phyloP scores from a whole-genome alignment of 1,140 invertebrate species.

The Physella acuta region DNA sequence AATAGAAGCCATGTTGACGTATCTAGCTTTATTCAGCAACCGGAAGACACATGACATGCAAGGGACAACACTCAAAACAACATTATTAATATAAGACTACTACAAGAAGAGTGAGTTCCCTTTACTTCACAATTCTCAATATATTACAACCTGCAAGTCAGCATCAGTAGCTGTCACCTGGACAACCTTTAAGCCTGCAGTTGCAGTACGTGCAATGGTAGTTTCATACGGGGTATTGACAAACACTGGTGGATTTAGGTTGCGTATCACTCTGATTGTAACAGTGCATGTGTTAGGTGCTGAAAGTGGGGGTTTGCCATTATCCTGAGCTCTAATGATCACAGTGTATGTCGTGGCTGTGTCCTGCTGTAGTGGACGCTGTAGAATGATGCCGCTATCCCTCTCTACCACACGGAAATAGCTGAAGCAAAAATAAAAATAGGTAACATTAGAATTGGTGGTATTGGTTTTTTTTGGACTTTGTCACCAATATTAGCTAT shows the following conservation, averaged over 20 bases:
- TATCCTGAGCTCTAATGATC: slow-evolving; percentile 2
- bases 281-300: slow-evolving; percentile 66
- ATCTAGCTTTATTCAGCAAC: too few species aligned
- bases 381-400: neutral
- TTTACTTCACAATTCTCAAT: too few species aligned
- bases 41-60: too few species aligned
- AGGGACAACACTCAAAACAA: too few species aligned
- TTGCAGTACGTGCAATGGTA: slow-evolving; percentile 28
- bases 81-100: too few species aligned
- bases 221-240: slow-evolving; percentile 51
- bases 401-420: slow-evolving; percentile 2
- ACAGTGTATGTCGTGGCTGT: neutral
- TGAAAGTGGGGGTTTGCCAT: neutral
- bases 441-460: too few species aligned
- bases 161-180: slow-evolving; percentile 7
- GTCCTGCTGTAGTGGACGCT: slow-evolving; percentile 4
- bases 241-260: slow-evolving; percentile 64
- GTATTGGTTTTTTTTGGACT: too few species aligned
- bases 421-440: neutral
- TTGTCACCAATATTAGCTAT: too few species aligned
- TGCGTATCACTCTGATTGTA: slow-evolving; percentile 79
- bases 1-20: too few species aligned
- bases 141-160: slow-evolving; percentile 24
- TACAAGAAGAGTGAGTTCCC: too few species aligned
- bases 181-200: slow-evolving; percentile 19